Base-by-base conservation (phyloP, 2,888 invertebrate genomes). In the Thecophora atra region DNA sequence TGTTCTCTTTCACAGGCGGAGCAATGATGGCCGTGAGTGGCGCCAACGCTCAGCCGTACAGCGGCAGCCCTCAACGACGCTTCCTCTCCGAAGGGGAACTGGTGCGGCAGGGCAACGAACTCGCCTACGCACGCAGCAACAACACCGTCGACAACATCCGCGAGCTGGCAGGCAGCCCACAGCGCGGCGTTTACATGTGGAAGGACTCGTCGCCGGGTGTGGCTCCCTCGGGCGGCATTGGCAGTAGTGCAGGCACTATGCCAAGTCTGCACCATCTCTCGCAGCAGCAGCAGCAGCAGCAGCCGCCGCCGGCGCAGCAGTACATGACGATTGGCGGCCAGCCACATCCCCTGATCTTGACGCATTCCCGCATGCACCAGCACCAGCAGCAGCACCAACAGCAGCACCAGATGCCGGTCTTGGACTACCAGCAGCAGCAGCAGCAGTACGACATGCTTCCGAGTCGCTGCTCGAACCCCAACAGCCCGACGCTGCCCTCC, bases 101-200 rank as follows among this genome's bases (percentile, higher is more conserved):
- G 82, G 90, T 93, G 79, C 89, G 94, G 78, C 91, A 91, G 80
- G 89, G 89, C 72, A 81, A 78, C 64, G 91, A 91, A 80, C 88
- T 92, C 74, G 88, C 89, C 2, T 91, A 91, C 81, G 89, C 91
- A 1, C 88, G 92, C 74, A 90, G 91, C 77, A 93, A 91, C 87
- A 93, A 92, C 85, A 93, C 93, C 71, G 94, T 93, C 76, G 94
- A 94, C 87, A 95, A 95, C 87, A 94, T 95, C 81, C 90, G 95
- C 76, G 96, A 96, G 85, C 88, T 96, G 81, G 96, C 95, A 60
- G 93, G 95, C 63, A 94, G 94, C 67, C 95, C 95, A 66, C 95
- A 95, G 86, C 90, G 94, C 76, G 91, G 92, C 76, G 91, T 92
- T 69, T 93, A 93, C 84, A 91, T 91, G 89, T 93, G 93, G 93